phyloP scores from a whole-genome alignment of 2,888 invertebrate species.

The Horisme vitalbata region DNA sequence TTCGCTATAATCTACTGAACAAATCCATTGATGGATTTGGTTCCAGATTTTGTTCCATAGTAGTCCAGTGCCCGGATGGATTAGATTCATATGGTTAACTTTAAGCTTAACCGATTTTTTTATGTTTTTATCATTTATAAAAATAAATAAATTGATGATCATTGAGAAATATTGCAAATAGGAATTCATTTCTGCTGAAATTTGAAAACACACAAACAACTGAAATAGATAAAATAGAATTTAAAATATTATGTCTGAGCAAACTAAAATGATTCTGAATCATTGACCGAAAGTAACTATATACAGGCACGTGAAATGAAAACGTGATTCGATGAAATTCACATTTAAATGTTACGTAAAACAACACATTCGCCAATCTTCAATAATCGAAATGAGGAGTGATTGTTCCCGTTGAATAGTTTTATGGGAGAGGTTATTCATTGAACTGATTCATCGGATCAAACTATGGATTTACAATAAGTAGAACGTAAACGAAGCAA shows the following conservation, averaged over 20 bases:
- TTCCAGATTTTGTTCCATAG: too few species aligned
- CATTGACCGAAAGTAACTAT: constrained; percentile 28
- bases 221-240: constrained; percentile 4
- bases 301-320: constrained; percentile 35
- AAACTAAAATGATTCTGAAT: constrained; percentile 28
- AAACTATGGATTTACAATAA: not conserved
- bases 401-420: constrained; percentile 15
- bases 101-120: too few species aligned
- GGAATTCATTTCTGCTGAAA: too few species aligned
- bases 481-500: not conserved
- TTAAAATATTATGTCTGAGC: constrained; percentile 25
- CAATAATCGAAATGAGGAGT: constrained; percentile 26
- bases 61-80: too few species aligned
- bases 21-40: too few species aligned
- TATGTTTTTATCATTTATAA: too few species aligned
- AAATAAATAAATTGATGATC: too few species aligned
- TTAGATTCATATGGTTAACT: too few species aligned
- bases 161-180: too few species aligned
- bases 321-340: constrained; percentile 41
- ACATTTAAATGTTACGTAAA: too few species aligned
- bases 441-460: not conserved
- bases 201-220: too few species aligned
- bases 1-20: too few species aligned
- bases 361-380: not conserved
- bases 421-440: not conserved